Percentiles rank a stretch among this genome's conserved stretches.
These are phyloP conservation scores for Oncorhynchus mykiss DNA, from an alignment of 2,113 vertebrate species.

Conservation along the genomic window DNA sequence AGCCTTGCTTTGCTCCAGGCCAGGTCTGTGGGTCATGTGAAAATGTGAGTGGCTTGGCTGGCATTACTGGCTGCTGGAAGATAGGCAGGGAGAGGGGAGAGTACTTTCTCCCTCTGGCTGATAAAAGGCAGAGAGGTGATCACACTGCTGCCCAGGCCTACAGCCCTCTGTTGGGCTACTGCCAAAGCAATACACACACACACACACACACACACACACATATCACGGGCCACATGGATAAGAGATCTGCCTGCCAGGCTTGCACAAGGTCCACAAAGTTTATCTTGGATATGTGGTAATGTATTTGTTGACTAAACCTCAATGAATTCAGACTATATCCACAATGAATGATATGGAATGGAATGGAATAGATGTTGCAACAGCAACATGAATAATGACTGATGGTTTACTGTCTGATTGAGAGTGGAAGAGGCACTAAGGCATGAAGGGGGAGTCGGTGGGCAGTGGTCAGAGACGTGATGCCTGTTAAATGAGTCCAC, in stretches of 20 bases:
- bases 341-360: constrained; percentile 24
- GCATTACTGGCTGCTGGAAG: constrained; percentile 35
- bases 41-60: constrained; percentile 52
- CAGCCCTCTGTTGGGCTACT: constrained; percentile 16
- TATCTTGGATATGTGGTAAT: constrained; percentile 12
- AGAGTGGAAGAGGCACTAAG: not conserved
- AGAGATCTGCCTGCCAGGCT: constrained; percentile 8
- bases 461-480: not conserved
- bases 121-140: constrained; percentile 7
- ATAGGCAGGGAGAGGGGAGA: constrained; percentile 36
- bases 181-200: constrained; percentile 2
- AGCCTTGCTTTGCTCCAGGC: constrained; percentile 38
- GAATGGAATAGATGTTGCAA: constrained; percentile 21
- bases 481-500: constrained; percentile 13
- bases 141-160: not conserved
- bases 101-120: not conserved
- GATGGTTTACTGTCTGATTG: constrained; percentile 28
- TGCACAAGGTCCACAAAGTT: constrained; percentile 27
- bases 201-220: too few relatives aligned
- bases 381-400: constrained; percentile 14
- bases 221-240: not conserved
- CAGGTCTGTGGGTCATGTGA: constrained; percentile 62
- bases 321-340: constrained; percentile 15
- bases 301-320: constrained; percentile 25
- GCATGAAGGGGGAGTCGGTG: too few relatives aligned